These are phyloP conservation scores for Pseudorhombus dupliciocellatus DNA, from an alignment of 2,113 vertebrate species.

Conservation along the genomic window DNA sequence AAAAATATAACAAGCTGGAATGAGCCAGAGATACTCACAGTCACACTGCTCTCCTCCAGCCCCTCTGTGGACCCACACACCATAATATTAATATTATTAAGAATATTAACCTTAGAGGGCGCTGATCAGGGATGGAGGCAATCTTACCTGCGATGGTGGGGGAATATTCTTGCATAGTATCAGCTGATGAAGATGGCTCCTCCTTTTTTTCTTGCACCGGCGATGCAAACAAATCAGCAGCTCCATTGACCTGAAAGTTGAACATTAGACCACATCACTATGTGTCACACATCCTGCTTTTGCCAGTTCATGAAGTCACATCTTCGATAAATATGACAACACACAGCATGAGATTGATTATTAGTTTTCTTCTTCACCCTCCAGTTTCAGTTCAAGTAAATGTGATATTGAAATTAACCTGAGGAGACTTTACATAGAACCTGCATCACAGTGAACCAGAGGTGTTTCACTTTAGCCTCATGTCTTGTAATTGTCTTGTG, in stretches of 20 bases:
- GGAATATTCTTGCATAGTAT: constrained; percentile 58
- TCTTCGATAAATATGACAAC: background rate
- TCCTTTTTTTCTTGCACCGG: constrained; percentile 34
- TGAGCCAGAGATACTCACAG: constrained; percentile 72
- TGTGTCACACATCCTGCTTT: background rate
- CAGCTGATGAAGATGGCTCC: constrained; percentile 29
- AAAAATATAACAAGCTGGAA: constrained; percentile 12
- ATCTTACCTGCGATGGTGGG: constrained; percentile 73
- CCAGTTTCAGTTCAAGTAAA: constrained; percentile 40
- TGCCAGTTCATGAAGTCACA: background rate
- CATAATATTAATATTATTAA: background rate
- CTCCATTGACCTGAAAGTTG: constrained; percentile 53
- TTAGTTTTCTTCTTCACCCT: background rate
- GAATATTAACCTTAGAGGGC: no score
- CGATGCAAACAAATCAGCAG: constrained; percentile 7
- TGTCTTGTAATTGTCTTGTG: background rate
- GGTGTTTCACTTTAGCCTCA: background rate
- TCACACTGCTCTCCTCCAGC: constrained; percentile 73
- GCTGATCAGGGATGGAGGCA: background rate
- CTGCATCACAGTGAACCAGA: constrained; percentile 5
- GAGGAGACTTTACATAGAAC: constrained; percentile 37
- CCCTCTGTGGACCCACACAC: constrained; percentile 69
- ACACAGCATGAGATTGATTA: background rate
- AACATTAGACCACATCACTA: constrained; percentile 20
- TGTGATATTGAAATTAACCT: constrained; percentile 36